Conservation (phyloP, 1,140 invertebrate species). For the Forficula auricularia region DNA sequence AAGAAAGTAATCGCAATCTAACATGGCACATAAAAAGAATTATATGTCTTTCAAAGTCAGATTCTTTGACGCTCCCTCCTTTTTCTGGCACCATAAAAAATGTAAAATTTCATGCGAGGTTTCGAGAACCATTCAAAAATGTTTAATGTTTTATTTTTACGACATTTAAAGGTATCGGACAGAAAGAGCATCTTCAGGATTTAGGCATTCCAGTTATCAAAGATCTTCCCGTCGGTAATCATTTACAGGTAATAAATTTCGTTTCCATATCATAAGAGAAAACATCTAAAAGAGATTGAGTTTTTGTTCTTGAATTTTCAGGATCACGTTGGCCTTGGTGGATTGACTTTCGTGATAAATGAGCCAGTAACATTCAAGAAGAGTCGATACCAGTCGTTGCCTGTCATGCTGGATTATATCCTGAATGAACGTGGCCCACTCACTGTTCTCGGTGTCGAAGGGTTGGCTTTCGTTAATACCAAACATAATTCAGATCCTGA, state of each 20-base stretch:
- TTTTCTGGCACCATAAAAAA: too few relatives aligned
- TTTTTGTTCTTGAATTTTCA: conserved; percentile 64
- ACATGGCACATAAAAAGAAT: too few relatives aligned
- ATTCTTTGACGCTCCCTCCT: too few relatives aligned
- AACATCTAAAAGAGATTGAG: not conserved
- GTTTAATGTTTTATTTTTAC: too few relatives aligned
- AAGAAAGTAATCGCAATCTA: too few relatives aligned
- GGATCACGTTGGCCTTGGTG: conserved; percentile 67
- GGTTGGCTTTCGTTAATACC: conserved; percentile 64
- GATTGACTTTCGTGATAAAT: conserved; percentile 62
- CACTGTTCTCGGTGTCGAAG: conserved; percentile 62
- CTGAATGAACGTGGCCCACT: conserved; percentile 60
- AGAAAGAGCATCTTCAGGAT: conserved; percentile 53
- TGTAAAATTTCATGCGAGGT: too few relatives aligned
- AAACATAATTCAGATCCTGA: conserved; percentile 51
- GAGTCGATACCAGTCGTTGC: conserved; percentile 52
- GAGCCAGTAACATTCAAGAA: conserved; percentile 62
- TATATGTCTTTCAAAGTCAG: too few relatives aligned
- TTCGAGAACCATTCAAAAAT: too few relatives aligned
- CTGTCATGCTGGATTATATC: conserved; percentile 64
- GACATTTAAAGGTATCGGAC: conserved; percentile 76
- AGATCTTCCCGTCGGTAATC: conserved; percentile 36
- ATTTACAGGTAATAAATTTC: too few relatives aligned
- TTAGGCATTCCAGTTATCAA: conserved; percentile 55
- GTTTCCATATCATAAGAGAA: not conserved